phyloP scores from a whole-genome alignment of 2,113 vertebrate genomes.

The Saimiri boliviensis region DNA sequence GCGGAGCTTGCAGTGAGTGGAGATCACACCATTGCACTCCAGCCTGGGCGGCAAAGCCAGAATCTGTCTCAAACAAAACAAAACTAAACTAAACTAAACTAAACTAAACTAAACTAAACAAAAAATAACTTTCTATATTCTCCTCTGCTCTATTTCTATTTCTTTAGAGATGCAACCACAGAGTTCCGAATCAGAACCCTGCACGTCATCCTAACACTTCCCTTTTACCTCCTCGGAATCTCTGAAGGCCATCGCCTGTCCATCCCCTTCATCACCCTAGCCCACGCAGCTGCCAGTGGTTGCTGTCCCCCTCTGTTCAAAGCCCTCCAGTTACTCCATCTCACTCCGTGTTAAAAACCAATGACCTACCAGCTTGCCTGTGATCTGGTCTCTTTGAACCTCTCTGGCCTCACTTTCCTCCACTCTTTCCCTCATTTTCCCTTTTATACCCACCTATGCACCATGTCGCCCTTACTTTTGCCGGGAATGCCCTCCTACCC shows the following conservation, averaged over 20 bases:
- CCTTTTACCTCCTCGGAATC: neutral
- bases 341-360: neutral
- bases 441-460: neutral
- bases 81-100: too few relatives aligned
- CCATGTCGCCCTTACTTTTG: neutral
- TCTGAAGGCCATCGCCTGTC: neutral
- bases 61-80: too few relatives aligned
- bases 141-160: neutral
- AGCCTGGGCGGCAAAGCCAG: too few relatives aligned
- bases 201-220: too few relatives aligned
- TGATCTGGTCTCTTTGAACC: too few relatives aligned
- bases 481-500: neutral
- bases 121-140: neutral
- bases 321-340: neutral
- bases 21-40: too few relatives aligned
- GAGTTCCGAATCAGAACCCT: neutral
- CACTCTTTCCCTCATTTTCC: neutral
- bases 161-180: neutral
- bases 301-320: neutral
- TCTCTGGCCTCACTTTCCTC: neutral
- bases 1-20: too few relatives aligned
- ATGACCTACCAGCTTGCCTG: neutral
- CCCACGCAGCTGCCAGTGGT: neutral
- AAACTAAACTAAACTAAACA: too few relatives aligned
- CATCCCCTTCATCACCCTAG: neutral